A percentile compares a stretch with the other conserved stretches of the same genome.
phyloP scores from a whole-genome alignment of 2,888 invertebrate species.

The Chymomyza caudatula region DNA sequence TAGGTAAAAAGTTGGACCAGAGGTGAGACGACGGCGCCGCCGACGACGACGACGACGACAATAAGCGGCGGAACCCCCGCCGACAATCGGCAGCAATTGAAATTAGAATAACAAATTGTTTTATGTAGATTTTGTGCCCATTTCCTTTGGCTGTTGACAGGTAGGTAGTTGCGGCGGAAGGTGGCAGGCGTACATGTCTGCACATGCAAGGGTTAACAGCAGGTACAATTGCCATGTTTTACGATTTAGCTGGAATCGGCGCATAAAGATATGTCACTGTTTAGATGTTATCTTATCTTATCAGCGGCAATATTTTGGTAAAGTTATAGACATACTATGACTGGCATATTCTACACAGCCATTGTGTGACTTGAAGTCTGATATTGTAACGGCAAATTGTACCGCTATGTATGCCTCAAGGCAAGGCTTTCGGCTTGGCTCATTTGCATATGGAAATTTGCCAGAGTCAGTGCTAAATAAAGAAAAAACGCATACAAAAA shows the following conservation, averaged over 20 bases:
- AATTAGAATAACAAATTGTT: constrained; percentile 62
- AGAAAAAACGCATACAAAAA: constrained; percentile 31
- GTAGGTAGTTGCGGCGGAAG: not conserved
- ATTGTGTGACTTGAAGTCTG: not conserved
- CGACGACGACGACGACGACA: not conserved
- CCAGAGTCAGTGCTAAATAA: constrained; percentile 39
- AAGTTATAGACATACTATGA: too few species aligned
- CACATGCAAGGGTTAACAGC: not conserved
- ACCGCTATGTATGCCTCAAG: not conserved
- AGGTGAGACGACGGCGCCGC: constrained; percentile 9
- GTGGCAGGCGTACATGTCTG: not conserved
- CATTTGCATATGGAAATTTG: constrained; percentile 3
- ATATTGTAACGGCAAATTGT: not conserved
- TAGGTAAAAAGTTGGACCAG: constrained; percentile 52
- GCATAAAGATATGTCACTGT: not conserved
- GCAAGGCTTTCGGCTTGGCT: not conserved
- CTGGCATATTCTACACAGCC: not conserved
- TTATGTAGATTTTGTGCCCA: not conserved
- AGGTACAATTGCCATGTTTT: not conserved
- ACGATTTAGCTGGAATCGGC: not conserved
- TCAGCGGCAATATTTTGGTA: not conserved
- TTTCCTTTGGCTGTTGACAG: not conserved
- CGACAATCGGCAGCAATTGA: constrained; percentile 36
- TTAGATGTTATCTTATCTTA: not conserved
- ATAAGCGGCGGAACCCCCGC: constrained; percentile 33